Conservation (phyloP, 2,113 vertebrate genomes). For the Onychostruthus taczanowskii region DNA sequence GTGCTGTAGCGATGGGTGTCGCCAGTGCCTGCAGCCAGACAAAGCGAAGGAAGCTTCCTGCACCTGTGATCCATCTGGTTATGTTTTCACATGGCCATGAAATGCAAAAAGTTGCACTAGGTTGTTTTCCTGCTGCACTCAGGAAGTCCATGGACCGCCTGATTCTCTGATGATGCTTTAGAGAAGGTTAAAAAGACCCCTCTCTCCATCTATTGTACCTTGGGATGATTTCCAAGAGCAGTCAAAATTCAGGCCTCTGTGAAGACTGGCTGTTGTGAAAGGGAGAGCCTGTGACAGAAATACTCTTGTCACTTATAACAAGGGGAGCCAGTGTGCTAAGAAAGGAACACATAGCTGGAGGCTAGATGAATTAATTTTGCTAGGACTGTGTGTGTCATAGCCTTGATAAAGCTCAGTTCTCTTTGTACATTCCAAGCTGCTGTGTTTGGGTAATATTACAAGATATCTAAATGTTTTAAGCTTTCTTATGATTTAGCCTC, state of each 20-base stretch:
- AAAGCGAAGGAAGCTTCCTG: neutral
- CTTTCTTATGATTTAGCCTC: neutral
- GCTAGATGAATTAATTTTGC: slow-evolving; percentile 46
- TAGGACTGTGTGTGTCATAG: slow-evolving; percentile 20
- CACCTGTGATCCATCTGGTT: neutral
- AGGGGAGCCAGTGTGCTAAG: neutral
- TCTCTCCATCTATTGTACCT: neutral
- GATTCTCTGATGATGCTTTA: neutral
- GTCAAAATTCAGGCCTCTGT: neutral
- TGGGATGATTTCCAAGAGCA: neutral
- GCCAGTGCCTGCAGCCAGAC: neutral
- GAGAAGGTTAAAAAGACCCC: neutral
- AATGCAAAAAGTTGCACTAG: neutral
- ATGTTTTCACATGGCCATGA: neutral
- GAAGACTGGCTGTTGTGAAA: neutral
- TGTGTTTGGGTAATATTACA: slow-evolving; percentile 32
- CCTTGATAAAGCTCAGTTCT: slow-evolving; percentile 49
- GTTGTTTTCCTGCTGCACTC: neutral
- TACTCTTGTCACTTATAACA: neutral
- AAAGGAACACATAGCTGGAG: slow-evolving; percentile 38
- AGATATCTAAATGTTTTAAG: slow-evolving; percentile 47
- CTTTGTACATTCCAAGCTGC: slow-evolving; percentile 22
- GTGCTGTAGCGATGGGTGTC: neutral
- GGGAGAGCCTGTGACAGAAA: neutral
- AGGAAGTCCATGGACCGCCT: neutral